Evolutionary conservation across 2,888 invertebrate genomes (phyloP), one percentile per base, ranked within the genome.

Genomic region (Drosophila peninsularis): DNA sequence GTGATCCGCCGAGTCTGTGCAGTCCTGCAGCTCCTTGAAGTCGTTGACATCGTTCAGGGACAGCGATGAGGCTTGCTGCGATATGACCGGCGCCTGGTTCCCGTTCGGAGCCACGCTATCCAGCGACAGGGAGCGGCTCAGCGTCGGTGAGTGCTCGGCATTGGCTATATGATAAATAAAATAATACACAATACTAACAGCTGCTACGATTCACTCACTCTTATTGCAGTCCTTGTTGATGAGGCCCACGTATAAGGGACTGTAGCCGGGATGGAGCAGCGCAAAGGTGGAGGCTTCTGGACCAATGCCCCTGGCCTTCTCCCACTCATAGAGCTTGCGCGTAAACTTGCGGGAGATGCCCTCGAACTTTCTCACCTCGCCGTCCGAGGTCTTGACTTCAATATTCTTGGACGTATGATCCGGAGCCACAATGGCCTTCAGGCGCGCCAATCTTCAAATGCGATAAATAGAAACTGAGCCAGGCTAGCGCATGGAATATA

Each of bases 281-380:
- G 97, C 96, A 78, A 97, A 96, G 0, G 97, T 97, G 0, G 97
- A 97, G 0, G 95, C 95, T 91, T 97, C 97, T 0, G 97, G 97
- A 0, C 96, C 95, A 64, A 97, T 97, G 2, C 97, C 97, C 67
- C 95, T 93, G n/a, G 96, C 96, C 86, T 97, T 96, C 90, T 97
- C 96, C 98, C 98, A 98, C 91, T 98, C 97, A 91, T 97, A 97
- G 0, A 98, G 93, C 88, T 97, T 97, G 30, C 96, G 95, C 0
- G 97, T 97, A 91, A 98, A 98, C 79, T 97, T 97, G 47, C 97
- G 94, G 0, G 97, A 97, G 78, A 98, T 97, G 11, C 95, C 96
- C 93, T 97, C 95, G 89, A 97, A 97, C 90, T 96, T 94, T 91
- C 97, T 96, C 36, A 96, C 95, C 50, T 88, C 88, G 0, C 97